Conservation (phyloP, 2,888 invertebrate species). For the Formica aserva region DNA sequence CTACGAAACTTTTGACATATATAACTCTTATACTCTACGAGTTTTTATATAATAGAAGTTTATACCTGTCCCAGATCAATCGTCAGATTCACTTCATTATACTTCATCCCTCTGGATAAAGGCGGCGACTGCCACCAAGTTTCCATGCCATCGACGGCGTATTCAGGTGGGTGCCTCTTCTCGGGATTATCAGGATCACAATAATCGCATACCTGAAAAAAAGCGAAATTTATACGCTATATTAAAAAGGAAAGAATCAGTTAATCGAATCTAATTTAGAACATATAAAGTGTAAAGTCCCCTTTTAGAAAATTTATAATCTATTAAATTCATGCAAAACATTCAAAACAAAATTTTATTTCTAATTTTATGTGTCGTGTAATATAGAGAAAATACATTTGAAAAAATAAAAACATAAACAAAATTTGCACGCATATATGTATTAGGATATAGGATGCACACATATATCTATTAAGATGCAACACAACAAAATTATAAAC, state of each 20-base stretch:
- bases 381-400: not conserved
- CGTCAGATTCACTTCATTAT: constrained; percentile 98
- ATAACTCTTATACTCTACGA: constrained; percentile 8
- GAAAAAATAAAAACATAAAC: not conserved
- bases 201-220: constrained; percentile 94
- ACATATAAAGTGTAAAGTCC: not conserved
- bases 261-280: not conserved
- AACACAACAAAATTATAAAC: not conserved
- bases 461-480: not conserved
- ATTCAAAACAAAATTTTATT: not conserved
- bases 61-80: constrained; percentile 98
- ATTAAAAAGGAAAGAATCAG: constrained; percentile 11
- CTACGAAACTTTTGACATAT: not conserved
- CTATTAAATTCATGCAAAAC: constrained; percentile 2
- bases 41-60: constrained; percentile 69
- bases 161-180: constrained; percentile 94
- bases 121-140: constrained; percentile 99
- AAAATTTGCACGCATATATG: not conserved
- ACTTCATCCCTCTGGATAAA: constrained; percentile 97
- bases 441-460: not conserved
- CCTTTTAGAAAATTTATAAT: not conserved
- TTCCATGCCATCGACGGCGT: constrained; percentile 98
- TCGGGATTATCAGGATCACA: constrained; percentile 93
- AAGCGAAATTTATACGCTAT: not conserved
- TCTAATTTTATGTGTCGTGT: not conserved